Base-by-base conservation (phyloP, 2,113 vertebrate genomes). In the Ctenodactylus gundi region DNA sequence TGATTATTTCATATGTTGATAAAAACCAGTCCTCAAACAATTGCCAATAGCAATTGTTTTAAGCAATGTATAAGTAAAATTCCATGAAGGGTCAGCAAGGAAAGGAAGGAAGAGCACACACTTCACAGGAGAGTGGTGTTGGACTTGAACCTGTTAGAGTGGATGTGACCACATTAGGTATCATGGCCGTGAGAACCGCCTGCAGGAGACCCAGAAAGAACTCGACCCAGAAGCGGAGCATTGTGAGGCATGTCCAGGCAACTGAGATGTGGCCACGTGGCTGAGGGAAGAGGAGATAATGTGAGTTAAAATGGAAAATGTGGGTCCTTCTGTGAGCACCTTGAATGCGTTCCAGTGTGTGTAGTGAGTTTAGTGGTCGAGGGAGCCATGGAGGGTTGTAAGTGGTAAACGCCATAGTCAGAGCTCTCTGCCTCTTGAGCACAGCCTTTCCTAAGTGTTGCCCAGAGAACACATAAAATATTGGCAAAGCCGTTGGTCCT, bases 401-500 rank as follows among this genome's bases (percentile, higher is more conserved):
- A 58, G 58, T 65, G 90, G 46, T 17, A 9, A 88, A 65, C 0
- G 0, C 39, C 76, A n/a, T 0, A 17, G 64, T 57, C 13, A 31
- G 39, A 75, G 58, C 46, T 84, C 23, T 84, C 88, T 92, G 80
- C 25, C 34, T 94, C 81, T 84, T 64, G 65, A 85, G 62, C 1
- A 29, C 55, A 41, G 53, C 8, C 17, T 51, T 84, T 89, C 60
- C n/a, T n/a, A 55, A 46, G 51, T 36, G 94, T 94, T 94, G 91
- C 91, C 78, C 55, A 53, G 92, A 70, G 55, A 96, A 91, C 76
- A 25, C 76, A 90, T 55, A 68, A 95, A 94, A 93, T 76, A 80
- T 39, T 85, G 93, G 93, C 93, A 90, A 73, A 92, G 39, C 60
- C 34, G 14, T 31, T 18, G 8, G 93, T 88, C 62, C 67, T 34